These are phyloP conservation scores for Phortica magna DNA, from an alignment of 2,888 invertebrate genomes.

Conservation along the genomic window DNA sequence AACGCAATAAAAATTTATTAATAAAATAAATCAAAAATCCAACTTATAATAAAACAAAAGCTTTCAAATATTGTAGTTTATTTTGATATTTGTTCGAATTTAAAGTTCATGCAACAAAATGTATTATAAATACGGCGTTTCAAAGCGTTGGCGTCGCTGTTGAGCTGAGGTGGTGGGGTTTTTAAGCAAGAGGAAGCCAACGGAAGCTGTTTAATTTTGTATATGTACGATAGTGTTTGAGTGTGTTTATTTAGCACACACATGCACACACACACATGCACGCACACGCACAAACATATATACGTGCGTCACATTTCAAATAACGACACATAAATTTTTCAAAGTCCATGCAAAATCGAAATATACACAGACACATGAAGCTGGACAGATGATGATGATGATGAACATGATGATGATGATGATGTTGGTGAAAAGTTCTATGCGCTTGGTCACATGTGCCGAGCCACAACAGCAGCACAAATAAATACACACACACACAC, in stretches of 20 bases:
- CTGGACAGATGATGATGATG: slow-evolving; percentile 55
- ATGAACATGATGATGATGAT: neutral
- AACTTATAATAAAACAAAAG: neutral
- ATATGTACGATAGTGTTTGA: slow-evolving; percentile 13
- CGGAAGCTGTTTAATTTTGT: slow-evolving; percentile 2
- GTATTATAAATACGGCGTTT: slow-evolving; percentile 41
- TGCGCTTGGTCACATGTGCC: slow-evolving; percentile 2
- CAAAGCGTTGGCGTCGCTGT: neutral
- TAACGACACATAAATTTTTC: slow-evolving; percentile 56
- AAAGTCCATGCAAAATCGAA: slow-evolving; percentile 69
- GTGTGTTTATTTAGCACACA: slow-evolving; percentile 33
- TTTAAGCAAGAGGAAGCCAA: neutral
- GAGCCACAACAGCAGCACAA: slow-evolving; percentile 33
- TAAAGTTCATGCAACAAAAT: slow-evolving; percentile 16
- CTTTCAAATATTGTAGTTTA: slow-evolving; percentile 41
- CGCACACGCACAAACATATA: slow-evolving; percentile 31
- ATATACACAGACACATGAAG: slow-evolving; percentile 44
- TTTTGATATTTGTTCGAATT: slow-evolving; percentile 42
- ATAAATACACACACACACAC: slow-evolving; percentile 43
- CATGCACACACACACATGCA: slow-evolving; percentile 49
- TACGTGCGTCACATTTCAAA: slow-evolving; percentile 64
- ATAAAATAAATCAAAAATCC: too few species aligned
- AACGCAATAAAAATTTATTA: too few species aligned
- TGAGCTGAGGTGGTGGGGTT: neutral
- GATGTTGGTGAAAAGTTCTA: neutral